Percentiles rank a stretch among this genome's conserved stretches.
phyloP scores from a whole-genome alignment of 1,140 invertebrate genomes.

The Argopecten irradians region DNA sequence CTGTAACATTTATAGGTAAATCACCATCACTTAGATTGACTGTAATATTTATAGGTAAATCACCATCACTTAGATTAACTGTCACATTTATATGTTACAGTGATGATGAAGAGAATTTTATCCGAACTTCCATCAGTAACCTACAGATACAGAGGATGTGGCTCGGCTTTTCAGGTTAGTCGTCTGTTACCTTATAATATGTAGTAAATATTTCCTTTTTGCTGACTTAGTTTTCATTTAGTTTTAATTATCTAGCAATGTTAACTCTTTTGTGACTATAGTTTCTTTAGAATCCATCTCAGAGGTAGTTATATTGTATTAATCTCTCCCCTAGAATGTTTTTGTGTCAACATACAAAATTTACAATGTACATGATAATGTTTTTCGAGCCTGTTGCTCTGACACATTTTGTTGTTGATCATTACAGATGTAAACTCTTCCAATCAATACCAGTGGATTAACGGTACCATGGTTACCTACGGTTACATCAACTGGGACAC shows the following conservation, averaged over 20 bases:
- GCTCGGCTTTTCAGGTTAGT: slow-evolving; percentile 45
- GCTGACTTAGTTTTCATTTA: background rate
- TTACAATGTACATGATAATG: background rate
- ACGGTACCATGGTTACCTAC: slow-evolving; percentile 31
- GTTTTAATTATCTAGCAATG: background rate
- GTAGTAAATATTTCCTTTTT: no score
- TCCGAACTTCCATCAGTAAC: slow-evolving; percentile 30
- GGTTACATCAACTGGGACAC: slow-evolving; percentile 49
- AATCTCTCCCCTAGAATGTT: no score
- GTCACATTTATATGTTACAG: slow-evolving; percentile 32
- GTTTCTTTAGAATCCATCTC: background rate
- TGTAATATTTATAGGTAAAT: no score
- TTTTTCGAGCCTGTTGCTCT: no score
- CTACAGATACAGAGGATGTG: slow-evolving; percentile 39
- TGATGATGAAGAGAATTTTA: slow-evolving; percentile 48
- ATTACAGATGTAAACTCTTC: slow-evolving; percentile 41
- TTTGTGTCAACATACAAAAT: background rate
- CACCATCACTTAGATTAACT: no score
- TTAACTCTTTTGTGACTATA: background rate
- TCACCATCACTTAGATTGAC: no score
- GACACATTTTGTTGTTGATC: no score
- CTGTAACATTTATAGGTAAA: no score
- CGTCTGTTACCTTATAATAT: no score
- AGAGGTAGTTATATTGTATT: no score
- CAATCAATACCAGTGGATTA: slow-evolving; percentile 44